Evolutionary conservation across 2,888 invertebrate species (phyloP), one percentile per base, ranked within the genome.

Genomic region (Drosophila formosana): DNA sequence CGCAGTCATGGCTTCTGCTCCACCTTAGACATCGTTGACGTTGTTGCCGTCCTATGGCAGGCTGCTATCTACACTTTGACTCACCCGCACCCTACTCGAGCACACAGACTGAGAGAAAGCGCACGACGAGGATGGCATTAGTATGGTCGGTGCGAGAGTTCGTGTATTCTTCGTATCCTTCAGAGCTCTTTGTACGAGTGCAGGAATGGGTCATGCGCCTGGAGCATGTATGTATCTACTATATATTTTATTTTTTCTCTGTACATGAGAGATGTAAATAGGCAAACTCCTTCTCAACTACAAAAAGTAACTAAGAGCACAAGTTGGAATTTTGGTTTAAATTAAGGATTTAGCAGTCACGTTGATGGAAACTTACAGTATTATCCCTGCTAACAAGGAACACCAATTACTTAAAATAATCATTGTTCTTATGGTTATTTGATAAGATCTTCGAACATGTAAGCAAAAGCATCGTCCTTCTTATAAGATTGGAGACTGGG

Each of bases 1-100:
- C 82, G 87, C 90, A 86, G 89, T 91, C 90, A 88, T 89, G 89
- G 90, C 90, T 90, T 91, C 90, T 90, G 90, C 90, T 90, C 91
- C 91, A 90, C 90, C 91, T 90, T 90, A 86, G 90, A 80, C 89
- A 80, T 83, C 84, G 81, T 80, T 88, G 80, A 66, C 69, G 86
- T 80, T 70, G 73, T 81, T 79, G 72, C 86, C 84, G 87, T 89
- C 89, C 88, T 88, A 87, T 89, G 79, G 89, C 84, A 80, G 84
- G 74, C 73, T 76, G 80, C 79, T 82, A 87, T 87, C 82, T 84
- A 77, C 78, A 82, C 82, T 84, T 79, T 75, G 88, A 89, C 81
- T 79, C 79, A 72, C 77, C 71, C 74, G 68, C 66, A 71, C 72
- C 74, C 75, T 75, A 77, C 57, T 69, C 75, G 66, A 75, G 62